Base-by-base conservation (phyloP, 2,888 invertebrate genomes). In the Druceiella hillmani region DNA sequence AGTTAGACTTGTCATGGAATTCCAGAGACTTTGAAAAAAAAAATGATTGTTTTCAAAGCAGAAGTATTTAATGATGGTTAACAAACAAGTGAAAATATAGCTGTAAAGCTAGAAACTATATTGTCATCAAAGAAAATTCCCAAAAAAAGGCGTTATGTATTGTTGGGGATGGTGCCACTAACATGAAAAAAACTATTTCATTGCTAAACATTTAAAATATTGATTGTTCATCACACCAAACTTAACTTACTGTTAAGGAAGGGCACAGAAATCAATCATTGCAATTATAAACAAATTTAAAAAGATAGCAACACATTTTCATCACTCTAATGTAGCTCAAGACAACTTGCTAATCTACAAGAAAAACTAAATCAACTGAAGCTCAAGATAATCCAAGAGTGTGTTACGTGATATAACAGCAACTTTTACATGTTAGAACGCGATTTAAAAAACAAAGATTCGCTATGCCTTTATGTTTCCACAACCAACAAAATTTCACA, bases 381-480 rank as follows among this genome's bases (percentile, higher is more conserved):
- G 20, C 43, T 43, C n/a, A 40, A 42, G 38, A 40, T 41, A 14
- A 39, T 33, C 6, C 45, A 45, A 33, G 44, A 44, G 9, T 42
- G 43, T 44, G 28, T 20, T 12, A 47, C 45, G 2, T 39, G 47
- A 11, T 44, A 40, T 43, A 47, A 44, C 11, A 44, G 43, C 35
- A 48, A 20, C 12, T 43, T 41, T 40, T 44, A 43, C 16, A 45
- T 45, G 42, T 7, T 45, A 10, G 44, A 47, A 28, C 40, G 39
- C 9, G 42, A 44, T 38, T 39, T 45, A 9, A 24, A 43, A 41
- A 13, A 12, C 30, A 40, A 42, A 38, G 42, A 47, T 31, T 41
- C 44, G 2, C 28, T 48, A 20, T 46, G 40, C 17, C 34, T 46
- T 43, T 46, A 48, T 37, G 45, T 46, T 16, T 44, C 43, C 25